phyloP scores from a whole-genome alignment of 2,113 vertebrate genomes.

The Mobula hypostoma region DNA sequence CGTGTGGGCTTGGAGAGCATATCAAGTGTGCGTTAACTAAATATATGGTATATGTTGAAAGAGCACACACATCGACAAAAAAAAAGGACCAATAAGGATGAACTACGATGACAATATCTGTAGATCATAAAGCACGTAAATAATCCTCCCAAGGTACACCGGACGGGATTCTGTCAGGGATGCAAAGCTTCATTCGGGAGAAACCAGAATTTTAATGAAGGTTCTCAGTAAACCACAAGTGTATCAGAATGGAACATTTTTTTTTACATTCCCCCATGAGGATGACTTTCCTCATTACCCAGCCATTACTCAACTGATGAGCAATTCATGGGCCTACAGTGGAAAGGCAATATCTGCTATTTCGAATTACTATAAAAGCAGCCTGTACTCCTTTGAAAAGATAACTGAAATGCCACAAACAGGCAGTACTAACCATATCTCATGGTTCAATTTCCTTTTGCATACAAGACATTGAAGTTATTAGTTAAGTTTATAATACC shows the following conservation, averaged over 20 bases:
- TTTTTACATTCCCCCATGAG: neutral
- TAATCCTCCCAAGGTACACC: neutral
- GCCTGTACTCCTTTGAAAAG: neutral
- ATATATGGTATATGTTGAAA: neutral
- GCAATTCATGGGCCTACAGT: neutral
- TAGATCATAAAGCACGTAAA: neutral
- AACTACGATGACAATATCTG: neutral
- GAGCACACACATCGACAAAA: neutral
- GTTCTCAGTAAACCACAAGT: neutral
- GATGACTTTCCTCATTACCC: conserved; percentile 13
- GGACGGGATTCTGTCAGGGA: neutral
- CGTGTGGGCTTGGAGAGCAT: neutral
- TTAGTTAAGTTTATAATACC: neutral
- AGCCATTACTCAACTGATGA: neutral
- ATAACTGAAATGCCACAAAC: neutral
- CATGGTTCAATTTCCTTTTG: neutral
- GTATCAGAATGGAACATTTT: conserved; percentile 11
- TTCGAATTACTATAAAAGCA: neutral
- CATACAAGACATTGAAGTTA: neutral
- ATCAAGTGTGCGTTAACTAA: neutral
- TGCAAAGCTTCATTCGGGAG: neutral
- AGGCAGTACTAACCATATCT: neutral
- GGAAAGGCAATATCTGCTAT: neutral
- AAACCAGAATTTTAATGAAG: neutral
- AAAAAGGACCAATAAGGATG: neutral